Percentiles rank a stretch among this genome's conserved stretches.
Conservation (phyloP, 2,797 vertebrate genomes). For the Odontamblyopus rebecca region DNA sequence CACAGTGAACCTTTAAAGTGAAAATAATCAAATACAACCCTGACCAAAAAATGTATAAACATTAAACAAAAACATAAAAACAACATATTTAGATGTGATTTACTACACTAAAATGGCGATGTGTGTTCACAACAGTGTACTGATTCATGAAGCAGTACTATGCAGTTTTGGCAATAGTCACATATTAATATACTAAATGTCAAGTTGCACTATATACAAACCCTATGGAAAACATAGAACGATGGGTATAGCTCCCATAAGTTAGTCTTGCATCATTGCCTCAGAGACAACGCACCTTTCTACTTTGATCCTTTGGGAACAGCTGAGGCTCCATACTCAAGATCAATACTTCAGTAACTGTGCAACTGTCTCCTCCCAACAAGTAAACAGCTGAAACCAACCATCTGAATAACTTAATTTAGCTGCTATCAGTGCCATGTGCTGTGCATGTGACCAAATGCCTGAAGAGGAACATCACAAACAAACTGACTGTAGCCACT, state of each 20-base stretch:
- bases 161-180: too few species aligned
- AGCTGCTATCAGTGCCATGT: constrained; percentile 14
- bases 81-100: too few species aligned
- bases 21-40: too few species aligned
- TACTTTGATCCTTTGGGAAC: background rate
- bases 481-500: constrained; percentile 2
- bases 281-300: background rate
- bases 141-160: too few species aligned
- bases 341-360: constrained; percentile 29
- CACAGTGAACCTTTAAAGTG: too few species aligned
- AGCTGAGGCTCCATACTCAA: constrained; percentile 7
- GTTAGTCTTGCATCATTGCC: constrained; percentile 5
- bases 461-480: constrained; percentile 27
- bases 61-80: too few species aligned
- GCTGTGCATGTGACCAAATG: constrained; percentile 40
- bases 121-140: too few species aligned
- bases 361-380: constrained; percentile 11
- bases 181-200: background rate
- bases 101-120: too few species aligned
- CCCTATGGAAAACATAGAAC: background rate
- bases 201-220: background rate
- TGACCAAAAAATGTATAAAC: too few species aligned
- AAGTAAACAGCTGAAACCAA: constrained; percentile 35
- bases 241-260: background rate
- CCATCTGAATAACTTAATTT: constrained; percentile 35